Evolutionary conservation across 2,888 invertebrate genomes (phyloP).

Genomic region (Drosophila yooni): DNA sequence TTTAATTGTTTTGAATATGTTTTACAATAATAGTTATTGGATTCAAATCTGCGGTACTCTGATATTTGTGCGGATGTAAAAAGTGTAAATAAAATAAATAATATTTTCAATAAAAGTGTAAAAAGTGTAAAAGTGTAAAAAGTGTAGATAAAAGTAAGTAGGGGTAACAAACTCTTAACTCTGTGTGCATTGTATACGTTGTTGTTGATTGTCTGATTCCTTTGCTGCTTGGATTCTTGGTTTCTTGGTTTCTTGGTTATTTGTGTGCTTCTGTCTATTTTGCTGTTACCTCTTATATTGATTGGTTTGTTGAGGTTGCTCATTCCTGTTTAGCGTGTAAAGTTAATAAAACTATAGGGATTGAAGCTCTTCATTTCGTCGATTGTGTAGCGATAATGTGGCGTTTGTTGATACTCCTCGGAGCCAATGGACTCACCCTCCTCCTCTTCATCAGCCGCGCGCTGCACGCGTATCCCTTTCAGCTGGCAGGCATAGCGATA

Average conservation of each 20-base stretch:
- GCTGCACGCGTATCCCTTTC: conserved; percentile 63
- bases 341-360: conserved; percentile 65
- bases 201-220: not conserved
- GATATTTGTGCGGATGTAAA: not conserved
- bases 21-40: not conserved
- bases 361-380: conserved; percentile 76
- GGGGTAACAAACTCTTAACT: conserved; percentile 1
- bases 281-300: conserved; percentile 1
- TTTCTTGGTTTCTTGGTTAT: not conserved
- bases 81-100: not conserved
- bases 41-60: not conserved
- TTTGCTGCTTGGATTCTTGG: not conserved
- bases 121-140: not conserved
- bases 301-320: not conserved
- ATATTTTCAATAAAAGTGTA: not conserved
- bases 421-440: conserved; percentile 60
- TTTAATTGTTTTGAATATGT: conserved; percentile 45
- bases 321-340: conserved; percentile 41
- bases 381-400: conserved; percentile 67
- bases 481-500: conserved; percentile 69
- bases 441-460: conserved; percentile 48
- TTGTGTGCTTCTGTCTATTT: not conserved
- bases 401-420: conserved; percentile 55
- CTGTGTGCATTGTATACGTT: not conserved
- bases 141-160: not conserved